Percentiles rank a stretch among this genome's conserved stretches.
Evolutionary conservation across 1,140 invertebrate genomes (phyloP).

Genomic region (Aphaenogaster rudis): DNA sequence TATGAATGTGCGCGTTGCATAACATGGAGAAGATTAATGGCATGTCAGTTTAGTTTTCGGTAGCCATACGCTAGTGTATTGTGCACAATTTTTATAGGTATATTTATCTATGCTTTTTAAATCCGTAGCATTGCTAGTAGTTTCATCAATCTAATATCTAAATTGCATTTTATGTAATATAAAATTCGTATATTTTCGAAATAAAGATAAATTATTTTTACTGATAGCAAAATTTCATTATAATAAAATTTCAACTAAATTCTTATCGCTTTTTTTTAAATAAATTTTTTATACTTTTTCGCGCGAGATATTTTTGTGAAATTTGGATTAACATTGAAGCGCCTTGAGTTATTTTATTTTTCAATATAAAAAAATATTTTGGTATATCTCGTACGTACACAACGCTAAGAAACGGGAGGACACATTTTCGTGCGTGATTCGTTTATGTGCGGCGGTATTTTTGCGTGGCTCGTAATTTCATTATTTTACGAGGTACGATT

Average conservation of each 20-base stretch:
- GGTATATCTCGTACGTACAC: not conserved
- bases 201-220: not conserved
- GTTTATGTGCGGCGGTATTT: conserved; percentile 60
- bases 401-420: not conserved
- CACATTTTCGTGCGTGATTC: conserved; percentile 38
- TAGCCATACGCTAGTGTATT: not conserved
- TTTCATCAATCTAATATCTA: not conserved
- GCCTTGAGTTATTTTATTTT: not conserved
- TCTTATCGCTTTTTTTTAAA: not conserved
- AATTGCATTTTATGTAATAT: not conserved
- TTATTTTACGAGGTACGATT: conserved; percentile 68
- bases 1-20: not conserved
- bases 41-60: conserved; percentile 4
- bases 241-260: not conserved
- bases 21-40: conserved; percentile 14
- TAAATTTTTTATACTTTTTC: not conserved
- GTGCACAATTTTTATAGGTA: conserved; percentile 1
- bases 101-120: not conserved
- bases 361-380: not conserved
- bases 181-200: not conserved
- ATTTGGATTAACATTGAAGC: not conserved
- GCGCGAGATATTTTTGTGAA: not conserved
- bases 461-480: conserved; percentile 66
- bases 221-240: not conserved
- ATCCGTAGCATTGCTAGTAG: not conserved